Evolutionary conservation across 2,888 invertebrate species (phyloP), one percentile per base, ranked within the genome.

Genomic region (Peribatodes rhomboidaria): DNA sequence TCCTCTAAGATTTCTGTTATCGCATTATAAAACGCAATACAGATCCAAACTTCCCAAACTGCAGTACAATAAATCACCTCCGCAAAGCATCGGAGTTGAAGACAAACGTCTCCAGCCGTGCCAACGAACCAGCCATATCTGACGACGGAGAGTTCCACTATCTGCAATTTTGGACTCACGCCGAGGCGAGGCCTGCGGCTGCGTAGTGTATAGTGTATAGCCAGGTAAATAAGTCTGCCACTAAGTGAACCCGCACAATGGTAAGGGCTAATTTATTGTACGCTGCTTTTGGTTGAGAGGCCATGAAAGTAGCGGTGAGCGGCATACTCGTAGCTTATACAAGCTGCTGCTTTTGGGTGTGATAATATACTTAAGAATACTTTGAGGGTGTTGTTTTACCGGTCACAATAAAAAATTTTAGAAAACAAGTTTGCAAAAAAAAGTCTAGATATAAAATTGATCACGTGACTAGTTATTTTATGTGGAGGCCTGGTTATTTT

Each of bases 211-310:
- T 39, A 9, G 3, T 54, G 73, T 53, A 79, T 79, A 83, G 79
- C 79, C 85, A 87, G 88, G 88, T 90, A 87, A 89, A 89, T 90
- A 90, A 89, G 86, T 87, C 86, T 85, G 83, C 86, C 85, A 83
- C 81, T 84, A 86, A 89, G 87, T 87, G 87, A 87, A 83, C 85
- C 87, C 86, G 83, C 87, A 89, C 88, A 90, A 90, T 89, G 86
- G 86, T 82, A 76, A 65, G 65, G 74, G 81, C 86, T 88, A 88
- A 90, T 90, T 91, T 90, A 90, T 90, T 88, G 85, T 86, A 82
- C 84, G 82, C 78, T 78, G 83, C 84, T 88, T 86, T 84, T 81
- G 81, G 78, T 74, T 70, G 78, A 74, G 46, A 47, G 80, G 87
- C 78, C 56, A 67, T 2, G 14, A 66, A 73, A 73, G 6, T 13